Percentiles rank a stretch among this genome's conserved stretches.
Conservation (phyloP, 2,113 vertebrate genomes). For the Eurypyga helias region DNA sequence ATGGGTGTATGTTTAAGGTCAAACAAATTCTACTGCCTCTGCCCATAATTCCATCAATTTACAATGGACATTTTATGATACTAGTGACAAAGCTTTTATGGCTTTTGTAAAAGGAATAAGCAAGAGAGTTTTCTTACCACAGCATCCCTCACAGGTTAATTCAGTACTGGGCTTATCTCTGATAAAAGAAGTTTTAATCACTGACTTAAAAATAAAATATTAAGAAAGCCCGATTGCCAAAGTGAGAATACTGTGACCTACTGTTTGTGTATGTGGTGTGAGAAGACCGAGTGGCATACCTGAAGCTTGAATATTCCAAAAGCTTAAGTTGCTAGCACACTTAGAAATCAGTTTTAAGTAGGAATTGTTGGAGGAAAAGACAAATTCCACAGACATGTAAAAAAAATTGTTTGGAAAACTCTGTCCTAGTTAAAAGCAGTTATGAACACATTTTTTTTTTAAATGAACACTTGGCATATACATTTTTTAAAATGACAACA, state of each 20-base stretch:
- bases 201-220: neutral
- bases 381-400: neutral
- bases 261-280: neutral
- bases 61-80: neutral
- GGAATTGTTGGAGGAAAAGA: neutral
- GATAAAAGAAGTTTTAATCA: neutral
- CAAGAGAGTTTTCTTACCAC: neutral
- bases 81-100: neutral
- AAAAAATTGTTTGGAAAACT: neutral
- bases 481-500: neutral
- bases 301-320: neutral
- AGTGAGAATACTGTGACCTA: neutral
- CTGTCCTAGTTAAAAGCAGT: neutral
- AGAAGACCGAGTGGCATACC: neutral
- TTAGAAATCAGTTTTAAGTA: neutral
- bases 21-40: neutral
- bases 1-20: neutral
- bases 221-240: neutral
- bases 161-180: neutral
- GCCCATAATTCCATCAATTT: neutral
- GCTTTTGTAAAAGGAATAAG: neutral
- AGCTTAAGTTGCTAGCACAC: neutral
- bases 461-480: no score
- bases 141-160: neutral
- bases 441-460: neutral